phyloP scores from a whole-genome alignment of 2,888 invertebrate genomes.

The Chrysomela aeneicollis region DNA sequence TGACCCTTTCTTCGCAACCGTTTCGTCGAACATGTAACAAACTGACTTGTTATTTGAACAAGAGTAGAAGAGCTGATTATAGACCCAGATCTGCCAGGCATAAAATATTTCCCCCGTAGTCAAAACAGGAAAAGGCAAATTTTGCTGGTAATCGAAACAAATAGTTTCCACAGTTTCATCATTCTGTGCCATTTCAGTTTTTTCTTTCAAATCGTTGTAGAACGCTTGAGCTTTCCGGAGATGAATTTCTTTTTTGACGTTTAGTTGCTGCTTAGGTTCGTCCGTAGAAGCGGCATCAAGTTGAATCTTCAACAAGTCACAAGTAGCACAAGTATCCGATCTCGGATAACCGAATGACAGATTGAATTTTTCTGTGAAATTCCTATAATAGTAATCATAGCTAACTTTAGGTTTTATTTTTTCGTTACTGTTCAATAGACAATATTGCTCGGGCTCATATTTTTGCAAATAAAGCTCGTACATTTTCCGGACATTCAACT shows the following conservation, averaged over 20 bases:
- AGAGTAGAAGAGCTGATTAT: constrained; percentile 22
- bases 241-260: constrained; percentile 18
- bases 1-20: constrained; percentile 29
- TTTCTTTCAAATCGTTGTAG: constrained; percentile 15
- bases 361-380: constrained; percentile 24
- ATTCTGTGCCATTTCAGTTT: constrained; percentile 15
- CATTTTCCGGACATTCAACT: constrained; percentile 26
- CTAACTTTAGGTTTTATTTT: constrained; percentile 23
- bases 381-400: constrained; percentile 27
- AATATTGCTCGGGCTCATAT: constrained; percentile 22
- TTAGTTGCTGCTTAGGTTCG: constrained; percentile 9
- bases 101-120: constrained; percentile 27
- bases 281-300: constrained; percentile 6
- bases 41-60: constrained; percentile 22
- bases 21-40: constrained; percentile 31
- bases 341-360: constrained; percentile 22
- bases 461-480: constrained; percentile 25
- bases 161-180: constrained; percentile 13
- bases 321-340: constrained; percentile 17
- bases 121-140: constrained; percentile 25
- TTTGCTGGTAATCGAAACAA: constrained; percentile 27
- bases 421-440: neutral
- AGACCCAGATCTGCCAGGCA: constrained; percentile 30
- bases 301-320: constrained; percentile 9
- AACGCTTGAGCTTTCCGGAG: constrained; percentile 18